Base-by-base conservation (phyloP, 2,797 vertebrate genomes). In the Pangasius larnaudii region DNA sequence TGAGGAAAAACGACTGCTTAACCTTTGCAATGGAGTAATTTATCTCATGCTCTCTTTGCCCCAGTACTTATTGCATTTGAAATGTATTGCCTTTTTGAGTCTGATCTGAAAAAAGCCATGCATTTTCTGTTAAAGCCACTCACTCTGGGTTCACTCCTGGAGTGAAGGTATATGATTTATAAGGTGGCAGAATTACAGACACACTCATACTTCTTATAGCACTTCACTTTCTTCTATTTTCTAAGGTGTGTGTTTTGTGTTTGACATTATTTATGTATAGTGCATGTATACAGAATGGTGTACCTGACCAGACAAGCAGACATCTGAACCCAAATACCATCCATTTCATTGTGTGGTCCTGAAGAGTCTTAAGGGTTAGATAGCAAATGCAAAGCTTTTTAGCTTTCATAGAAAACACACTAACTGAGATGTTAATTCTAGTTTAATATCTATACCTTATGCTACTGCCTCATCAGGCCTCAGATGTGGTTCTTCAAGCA, bases 401-500 rank as follows among this genome's bases (percentile, higher is more conserved):
- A 80, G 30, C 10, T 49, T 65, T 18, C 6, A 27, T n/a, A n/a
- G 58, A 61, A 83, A 65, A 65, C 27, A 63, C 39, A 42, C 79
- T 46, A 63, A 46, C 36, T n/a, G 59, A 82, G 6, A 65, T 67
- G 27, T 65, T 65, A 65, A 65, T 83, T 49, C 42, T 10, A 46
- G 14, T 10, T 10, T 65, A 83, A 83, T 65, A 65, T 30, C 59
- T 49, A 30, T 39, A 30, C 39, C 39, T 83, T 51, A 61, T 84
- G n/a, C 61, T 84, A 33, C 42, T 22, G 61, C 61, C 46, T 65
- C 80, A 2, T 65, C 24, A n/a, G 58, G 39, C 36, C 24, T 83
- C 59, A 9, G 27, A 83, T 83, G 39, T 65, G 42, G 36, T 84
- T 49, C 61, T 83, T 49, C 61, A 67, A 65, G n/a, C 61, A 84